Evolutionary conservation across 2,797 vertebrate species (phyloP).

Genomic region (Mormyrops boulengeri): DNA sequence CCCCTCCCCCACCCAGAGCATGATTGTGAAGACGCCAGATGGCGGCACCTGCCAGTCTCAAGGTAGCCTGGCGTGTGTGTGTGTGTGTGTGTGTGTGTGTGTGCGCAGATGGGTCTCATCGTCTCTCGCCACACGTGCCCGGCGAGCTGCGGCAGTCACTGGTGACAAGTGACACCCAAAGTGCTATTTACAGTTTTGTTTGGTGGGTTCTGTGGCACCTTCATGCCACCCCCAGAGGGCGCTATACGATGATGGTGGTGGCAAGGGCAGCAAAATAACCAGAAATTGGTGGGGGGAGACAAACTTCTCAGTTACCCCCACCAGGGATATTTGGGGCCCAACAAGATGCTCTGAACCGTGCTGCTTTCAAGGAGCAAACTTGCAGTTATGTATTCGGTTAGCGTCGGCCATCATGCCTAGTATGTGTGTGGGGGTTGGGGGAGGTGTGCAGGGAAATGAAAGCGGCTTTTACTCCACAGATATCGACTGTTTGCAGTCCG

Average conservation of each 20-base stretch:
- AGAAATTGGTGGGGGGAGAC: background rate
- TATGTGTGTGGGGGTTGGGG: background rate
- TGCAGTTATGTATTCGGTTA: background rate
- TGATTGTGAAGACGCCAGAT: conserved; percentile 26
- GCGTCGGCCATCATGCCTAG: background rate
- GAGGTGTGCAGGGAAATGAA: background rate
- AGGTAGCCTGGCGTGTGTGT: conserved; percentile 31
- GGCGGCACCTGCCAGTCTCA: conserved; percentile 39
- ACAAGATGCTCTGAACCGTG: background rate
- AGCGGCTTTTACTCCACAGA: conserved; percentile 3
- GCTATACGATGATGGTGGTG: conserved; percentile 58
- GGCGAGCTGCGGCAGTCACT: conserved; percentile 48
- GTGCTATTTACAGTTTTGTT: conserved; percentile 69
- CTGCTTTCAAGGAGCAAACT: background rate
- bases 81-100: background rate
- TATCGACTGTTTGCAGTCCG: background rate
- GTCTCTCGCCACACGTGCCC: conserved; percentile 47
- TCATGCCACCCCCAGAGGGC: conserved; percentile 56
- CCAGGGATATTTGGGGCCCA: background rate
- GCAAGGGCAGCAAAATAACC: conserved; percentile 36
- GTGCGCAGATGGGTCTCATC: conserved; percentile 55
- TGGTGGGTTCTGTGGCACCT: conserved; percentile 46
- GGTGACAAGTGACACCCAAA: conserved; percentile 63
- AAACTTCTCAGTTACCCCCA: background rate
- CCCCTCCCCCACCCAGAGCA: background rate